A percentile compares a stretch with the other conserved stretches of the same genome.
phyloP scores from a whole-genome alignment of 2,888 invertebrate species.

The Drosophila buzzatii region DNA sequence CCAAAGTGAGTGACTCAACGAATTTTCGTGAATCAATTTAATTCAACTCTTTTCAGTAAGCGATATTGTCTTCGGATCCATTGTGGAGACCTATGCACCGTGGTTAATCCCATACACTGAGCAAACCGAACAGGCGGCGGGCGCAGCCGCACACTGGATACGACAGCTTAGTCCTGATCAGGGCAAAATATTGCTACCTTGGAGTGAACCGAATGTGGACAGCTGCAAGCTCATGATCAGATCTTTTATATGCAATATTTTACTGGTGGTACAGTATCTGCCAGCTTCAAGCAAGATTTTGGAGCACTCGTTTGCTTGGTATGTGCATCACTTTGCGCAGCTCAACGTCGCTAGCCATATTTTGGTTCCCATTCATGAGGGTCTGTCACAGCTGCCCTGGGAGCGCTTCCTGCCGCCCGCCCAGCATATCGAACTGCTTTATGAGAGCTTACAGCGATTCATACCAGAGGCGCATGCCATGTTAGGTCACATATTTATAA shows the following conservation, averaged over 20 bases:
- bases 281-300: slow-evolving; percentile 86
- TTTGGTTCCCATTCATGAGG: slow-evolving; percentile 88
- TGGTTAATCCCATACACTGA: slow-evolving; percentile 91
- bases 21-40: neutral
- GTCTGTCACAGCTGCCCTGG: slow-evolving; percentile 90
- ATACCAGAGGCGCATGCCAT: slow-evolving; percentile 90
- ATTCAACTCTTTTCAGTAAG: slow-evolving; percentile 85
- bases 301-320: slow-evolving; percentile 90
- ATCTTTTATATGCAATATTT: slow-evolving; percentile 88
- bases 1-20: slow-evolving; percentile 85
- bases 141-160: slow-evolving; percentile 91
- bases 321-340: slow-evolving; percentile 89
- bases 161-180: slow-evolving; percentile 89
- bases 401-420: slow-evolving; percentile 89
- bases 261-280: slow-evolving; percentile 88
- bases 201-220: slow-evolving; percentile 89
- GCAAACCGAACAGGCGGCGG: slow-evolving; percentile 87
- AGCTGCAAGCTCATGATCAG: slow-evolving; percentile 88
- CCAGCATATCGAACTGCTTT: slow-evolving; percentile 87
- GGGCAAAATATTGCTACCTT: slow-evolving; percentile 89
- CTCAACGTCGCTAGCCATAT: slow-evolving; percentile 88
- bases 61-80: slow-evolving; percentile 89
- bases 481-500: slow-evolving; percentile 89
- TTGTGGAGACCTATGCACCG: slow-evolving; percentile 89
- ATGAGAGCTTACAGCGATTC: slow-evolving; percentile 88